Evolutionary conservation across 2,113 vertebrate species (phyloP).

Genomic region (Alaudala cheleensis): DNA sequence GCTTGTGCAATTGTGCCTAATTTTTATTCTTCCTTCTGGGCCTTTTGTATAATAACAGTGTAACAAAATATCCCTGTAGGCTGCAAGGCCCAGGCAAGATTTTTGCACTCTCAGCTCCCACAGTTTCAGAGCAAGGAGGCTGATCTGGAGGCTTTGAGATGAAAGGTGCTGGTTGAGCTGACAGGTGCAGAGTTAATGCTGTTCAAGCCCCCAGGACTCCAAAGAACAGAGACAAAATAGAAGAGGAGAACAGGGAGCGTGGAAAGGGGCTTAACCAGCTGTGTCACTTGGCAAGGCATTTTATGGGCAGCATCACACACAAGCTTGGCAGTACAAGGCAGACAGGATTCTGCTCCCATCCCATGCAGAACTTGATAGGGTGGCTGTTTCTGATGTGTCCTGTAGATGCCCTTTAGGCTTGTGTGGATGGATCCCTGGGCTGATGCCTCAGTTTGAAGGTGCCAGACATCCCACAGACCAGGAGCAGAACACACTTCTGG

Average conservation of each 20-base stretch:
- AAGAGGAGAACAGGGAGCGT: background rate
- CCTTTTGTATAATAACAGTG: background rate
- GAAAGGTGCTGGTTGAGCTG: background rate
- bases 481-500: background rate
- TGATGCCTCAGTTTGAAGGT: background rate
- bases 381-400: background rate
- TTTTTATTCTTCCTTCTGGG: background rate
- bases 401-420: background rate
- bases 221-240: background rate
- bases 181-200: background rate
- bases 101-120: background rate
- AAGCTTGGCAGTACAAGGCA: accelerated
- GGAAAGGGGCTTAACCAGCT: background rate
- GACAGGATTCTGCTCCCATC: background rate
- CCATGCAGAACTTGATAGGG: background rate
- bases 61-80: background rate
- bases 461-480: accelerated
- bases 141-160: background rate
- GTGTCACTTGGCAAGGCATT: background rate
- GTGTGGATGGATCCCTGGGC: accelerated
- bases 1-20: background rate
- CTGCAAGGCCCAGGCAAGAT: background rate
- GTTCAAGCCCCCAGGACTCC: background rate
- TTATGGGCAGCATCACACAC: accelerated
- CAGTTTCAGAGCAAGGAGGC: background rate